phyloP scores from a whole-genome alignment of 1,140 invertebrate species.

The Heliconius hewitsoni region DNA sequence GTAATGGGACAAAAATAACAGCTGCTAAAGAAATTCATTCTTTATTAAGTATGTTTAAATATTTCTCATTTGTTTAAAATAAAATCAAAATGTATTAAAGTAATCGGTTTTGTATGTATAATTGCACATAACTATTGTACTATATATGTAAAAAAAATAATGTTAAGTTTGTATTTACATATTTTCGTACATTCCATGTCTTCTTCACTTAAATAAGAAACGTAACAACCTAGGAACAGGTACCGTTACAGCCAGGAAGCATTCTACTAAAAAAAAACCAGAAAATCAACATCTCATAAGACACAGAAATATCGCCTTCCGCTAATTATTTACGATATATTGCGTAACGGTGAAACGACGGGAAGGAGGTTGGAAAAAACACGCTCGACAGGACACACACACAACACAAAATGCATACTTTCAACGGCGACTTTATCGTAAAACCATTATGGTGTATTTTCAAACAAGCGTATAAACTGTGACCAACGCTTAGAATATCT shows the following conservation, averaged over 20 bases:
- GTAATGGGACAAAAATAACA: not conserved
- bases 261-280: slow-evolving; percentile 69
- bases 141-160: not conserved
- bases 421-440: slow-evolving; percentile 45
- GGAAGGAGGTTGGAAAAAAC: slow-evolving; percentile 78
- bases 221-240: slow-evolving; percentile 41
- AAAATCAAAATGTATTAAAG: no score
- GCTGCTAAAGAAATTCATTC: not conserved
- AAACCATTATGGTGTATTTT: slow-evolving; percentile 51
- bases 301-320: slow-evolving; percentile 79
- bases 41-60: not conserved
- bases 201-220: slow-evolving; percentile 27
- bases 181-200: not conserved
- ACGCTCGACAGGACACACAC: slow-evolving; percentile 68
- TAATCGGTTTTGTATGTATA: no score
- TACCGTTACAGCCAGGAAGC: slow-evolving; percentile 72
- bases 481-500: slow-evolving; percentile 71
- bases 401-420: slow-evolving; percentile 7
- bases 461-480: slow-evolving; percentile 43
- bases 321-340: slow-evolving; percentile 82
- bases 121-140: no score
- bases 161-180: not conserved
- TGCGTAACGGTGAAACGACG: slow-evolving; percentile 80
- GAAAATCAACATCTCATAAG: slow-evolving; percentile 76
- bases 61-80: not conserved